A percentile compares a stretch with the other conserved stretches of the same genome.
Conservation (phyloP, 2,888 invertebrate genomes). For the Conops quadrifasciatus region DNA sequence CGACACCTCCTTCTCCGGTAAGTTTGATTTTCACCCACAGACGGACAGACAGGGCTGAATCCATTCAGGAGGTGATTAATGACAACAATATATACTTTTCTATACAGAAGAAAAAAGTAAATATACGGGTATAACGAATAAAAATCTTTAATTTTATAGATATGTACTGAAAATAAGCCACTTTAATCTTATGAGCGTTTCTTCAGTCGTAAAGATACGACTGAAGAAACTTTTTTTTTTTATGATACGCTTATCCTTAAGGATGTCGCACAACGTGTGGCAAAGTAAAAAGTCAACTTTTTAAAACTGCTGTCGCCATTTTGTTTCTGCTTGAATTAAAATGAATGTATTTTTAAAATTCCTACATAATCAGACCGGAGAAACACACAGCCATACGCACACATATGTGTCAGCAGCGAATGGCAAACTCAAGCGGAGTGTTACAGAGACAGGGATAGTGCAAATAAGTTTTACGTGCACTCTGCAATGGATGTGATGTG, state of each 20-base stretch:
- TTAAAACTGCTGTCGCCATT: slow-evolving; percentile 34
- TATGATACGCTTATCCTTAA: background rate
- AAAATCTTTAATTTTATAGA: background rate
- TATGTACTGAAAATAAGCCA: background rate
- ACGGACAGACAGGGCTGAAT: no score
- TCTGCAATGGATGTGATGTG: no score
- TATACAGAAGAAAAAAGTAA: no score
- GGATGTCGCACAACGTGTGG: slow-evolving; percentile 6
- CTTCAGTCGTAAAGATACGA: no score
- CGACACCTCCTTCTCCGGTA: no score
- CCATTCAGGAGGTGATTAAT: no score
- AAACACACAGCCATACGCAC: slow-evolving; percentile 4
- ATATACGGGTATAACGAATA: background rate
- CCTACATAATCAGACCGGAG: background rate
- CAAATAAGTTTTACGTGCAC: no score
- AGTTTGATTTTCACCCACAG: no score
- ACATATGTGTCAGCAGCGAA: background rate
- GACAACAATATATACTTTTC: no score
- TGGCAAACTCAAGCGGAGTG: no score
- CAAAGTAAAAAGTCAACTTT: slow-evolving; percentile 23
- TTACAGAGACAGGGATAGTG: no score
- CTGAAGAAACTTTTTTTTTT: slow-evolving; percentile 7
- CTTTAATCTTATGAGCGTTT: no score
- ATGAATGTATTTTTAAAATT: slow-evolving; percentile 34
- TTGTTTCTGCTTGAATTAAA: slow-evolving; percentile 35